Evolutionary conservation across 2,113 vertebrate species (phyloP), one percentile per base, ranked within the genome.

Genomic region (Alexandromys fortis): DNA sequence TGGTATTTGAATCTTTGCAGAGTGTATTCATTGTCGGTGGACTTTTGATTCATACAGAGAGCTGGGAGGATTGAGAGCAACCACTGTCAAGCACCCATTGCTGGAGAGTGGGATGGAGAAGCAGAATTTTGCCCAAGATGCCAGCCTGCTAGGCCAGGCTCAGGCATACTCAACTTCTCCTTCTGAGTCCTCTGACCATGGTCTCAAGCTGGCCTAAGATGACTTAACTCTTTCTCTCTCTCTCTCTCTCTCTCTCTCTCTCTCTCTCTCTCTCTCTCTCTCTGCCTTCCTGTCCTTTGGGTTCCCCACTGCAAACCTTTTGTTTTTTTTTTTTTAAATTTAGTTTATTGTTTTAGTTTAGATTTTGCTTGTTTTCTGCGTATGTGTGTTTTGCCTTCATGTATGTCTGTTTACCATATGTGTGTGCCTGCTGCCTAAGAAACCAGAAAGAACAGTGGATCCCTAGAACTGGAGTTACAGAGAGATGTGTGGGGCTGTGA

Each of bases 201-300:
- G 58, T 33, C 24, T 58, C 2, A 58, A 7, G 8, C 28, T 35
- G 49, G 22, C 4, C 22, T 68, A 76, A 42, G 86, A 42, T 28
- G n/a, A n/a, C n/a, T 63, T 42, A 38, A 21, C 19, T 7, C 55
- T 19, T 1, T 55, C 13, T 4, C 4, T 83, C n/a, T 82, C 2
- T 2, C 12, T 35, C n/a, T 16, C 12, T 3, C 3, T 63, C 35
- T 82, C 2, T 3, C 12, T 35, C 52, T 5, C 55, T 21, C 0
- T 55, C 13, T 6, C 0, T 83, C n/a, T n/a, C n/a, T n/a, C n/a
- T n/a, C n/a, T n/a, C n/a, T n/a, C n/a, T 82, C 3, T 3, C 12
- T n/a, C n/a, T 28, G 14, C 52, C 16, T 10, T 55, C 10, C 9
- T 6, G 1, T 1, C 0, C 67, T 4, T 3, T 19, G 3, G 2